Base-by-base conservation (phyloP, 2,113 vertebrate genomes). In the Ornithorhynchus anatinus region DNA sequence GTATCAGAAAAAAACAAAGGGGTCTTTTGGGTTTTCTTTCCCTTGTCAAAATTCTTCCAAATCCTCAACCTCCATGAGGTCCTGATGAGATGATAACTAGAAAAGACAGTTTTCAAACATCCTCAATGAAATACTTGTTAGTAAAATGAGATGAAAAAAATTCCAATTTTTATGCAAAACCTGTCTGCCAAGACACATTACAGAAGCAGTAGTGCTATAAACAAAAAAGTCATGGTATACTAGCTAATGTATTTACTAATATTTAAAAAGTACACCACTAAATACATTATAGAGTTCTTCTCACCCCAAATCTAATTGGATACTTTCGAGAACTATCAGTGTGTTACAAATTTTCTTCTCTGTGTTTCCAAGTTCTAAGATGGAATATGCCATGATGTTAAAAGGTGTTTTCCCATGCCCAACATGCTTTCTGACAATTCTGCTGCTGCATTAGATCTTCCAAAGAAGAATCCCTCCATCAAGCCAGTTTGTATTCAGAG, bases 251-350 rank as follows among this genome's bases (percentile, higher is more conserved):
- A 66, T 63, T 63, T 58, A 69, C 66, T 29, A 64, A 48, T 20
- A 44, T 17, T 75, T 69, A 75, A 71, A 61, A 77, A 68, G 25
- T 45, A 52, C 14, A 72, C 62, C 74, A 50, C 10, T 57, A 51
- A 19, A 44, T 67, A 36, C 17, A 62, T n/a, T 39, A 36, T 2
- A 65, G 33, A 37, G 5, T 33, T 43, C 22, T 36, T 50, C 25
- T 39, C 15, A 29, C 47, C 25, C 29, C 6, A 50, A 50, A 15
- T 50, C 25, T 50, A 27, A 27, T 7, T 29, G 19, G 27, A 29
- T 50, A 29, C 8, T 50, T 10, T 17, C 47, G 19, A 29, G 6
- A 8, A 43, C 19, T 27, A 17, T 7, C 11, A 17, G 10, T 6
- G 6, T 25, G 44, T 27, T 29, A 29, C 25, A 17, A 23, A 15